Evolutionary conservation across 2,113 vertebrate genomes (phyloP).

Genomic region (Leucoraja erinaceus): DNA sequence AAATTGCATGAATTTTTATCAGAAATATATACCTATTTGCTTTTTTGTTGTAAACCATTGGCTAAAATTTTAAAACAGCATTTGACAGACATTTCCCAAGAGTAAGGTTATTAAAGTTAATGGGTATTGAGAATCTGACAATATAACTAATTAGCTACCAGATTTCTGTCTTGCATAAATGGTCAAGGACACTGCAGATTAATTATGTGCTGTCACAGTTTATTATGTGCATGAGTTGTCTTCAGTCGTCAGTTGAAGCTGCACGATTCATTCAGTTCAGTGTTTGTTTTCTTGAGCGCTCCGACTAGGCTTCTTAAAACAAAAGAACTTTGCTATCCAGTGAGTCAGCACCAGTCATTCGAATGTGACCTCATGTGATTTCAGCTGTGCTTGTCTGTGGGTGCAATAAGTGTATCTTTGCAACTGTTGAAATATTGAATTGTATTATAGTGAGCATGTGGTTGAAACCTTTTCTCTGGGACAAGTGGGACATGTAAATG

Average conservation of each 20-base stretch:
- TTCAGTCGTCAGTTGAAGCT: not conserved
- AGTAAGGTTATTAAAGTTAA: not conserved
- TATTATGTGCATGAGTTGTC: not conserved
- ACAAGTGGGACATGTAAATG: not conserved
- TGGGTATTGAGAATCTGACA: not conserved
- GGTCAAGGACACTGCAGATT: not conserved
- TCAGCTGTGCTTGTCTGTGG: not conserved
- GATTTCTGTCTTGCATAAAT: not conserved
- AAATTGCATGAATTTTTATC: not conserved
- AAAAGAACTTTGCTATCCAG: not conserved
- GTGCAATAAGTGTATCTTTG: not conserved
- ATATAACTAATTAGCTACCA: not conserved
- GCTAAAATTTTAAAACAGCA: not conserved
- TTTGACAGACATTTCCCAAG: not conserved
- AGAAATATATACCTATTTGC: not conserved
- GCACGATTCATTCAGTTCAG: not conserved
- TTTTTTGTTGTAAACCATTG: not conserved
- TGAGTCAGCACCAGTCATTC: not conserved
- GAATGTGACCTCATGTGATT: conserved; percentile 1
- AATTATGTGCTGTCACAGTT: not conserved
- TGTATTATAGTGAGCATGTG: not conserved
- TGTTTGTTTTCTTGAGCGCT: not conserved
- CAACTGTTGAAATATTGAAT: not conserved
- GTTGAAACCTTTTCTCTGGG: not conserved
- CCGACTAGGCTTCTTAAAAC: not conserved